These are phyloP conservation scores for Corvus hawaiiensis DNA, from an alignment of 2,113 vertebrate genomes.

Conservation along the genomic window DNA sequence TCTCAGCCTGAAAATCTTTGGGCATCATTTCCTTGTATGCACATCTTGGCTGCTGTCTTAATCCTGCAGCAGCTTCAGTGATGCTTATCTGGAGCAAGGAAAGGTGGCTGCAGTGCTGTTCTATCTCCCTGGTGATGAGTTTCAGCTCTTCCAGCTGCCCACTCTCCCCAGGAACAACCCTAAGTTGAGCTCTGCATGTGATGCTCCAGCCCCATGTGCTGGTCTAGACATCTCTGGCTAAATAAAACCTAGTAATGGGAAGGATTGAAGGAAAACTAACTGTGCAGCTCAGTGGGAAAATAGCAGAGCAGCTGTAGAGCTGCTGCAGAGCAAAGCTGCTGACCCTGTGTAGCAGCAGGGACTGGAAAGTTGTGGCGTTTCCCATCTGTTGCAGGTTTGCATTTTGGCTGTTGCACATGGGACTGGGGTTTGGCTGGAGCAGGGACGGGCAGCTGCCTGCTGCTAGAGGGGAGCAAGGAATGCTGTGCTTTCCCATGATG, in stretches of 20 bases:
- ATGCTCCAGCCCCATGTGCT: neutral
- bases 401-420: neutral
- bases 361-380: neutral
- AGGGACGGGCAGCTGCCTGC: neutral
- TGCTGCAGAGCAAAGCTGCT: neutral
- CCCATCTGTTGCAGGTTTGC: neutral
- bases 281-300: neutral
- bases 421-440: neutral
- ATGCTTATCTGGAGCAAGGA: neutral
- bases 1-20: neutral
- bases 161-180: neutral
- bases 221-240: rapidly evolving
- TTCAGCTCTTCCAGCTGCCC: neutral
- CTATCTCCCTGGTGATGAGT: neutral
- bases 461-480: neutral
- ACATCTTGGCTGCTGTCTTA: neutral
- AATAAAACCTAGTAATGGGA: neutral
- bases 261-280: neutral
- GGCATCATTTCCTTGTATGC: neutral
- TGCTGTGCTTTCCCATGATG: neutral
- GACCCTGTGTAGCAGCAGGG: neutral
- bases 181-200: neutral
- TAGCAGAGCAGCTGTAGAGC: neutral
- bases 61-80: neutral
- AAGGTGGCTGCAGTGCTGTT: neutral